Conservation (phyloP, 2,888 invertebrate genomes). For the Operophtera brumata region DNA sequence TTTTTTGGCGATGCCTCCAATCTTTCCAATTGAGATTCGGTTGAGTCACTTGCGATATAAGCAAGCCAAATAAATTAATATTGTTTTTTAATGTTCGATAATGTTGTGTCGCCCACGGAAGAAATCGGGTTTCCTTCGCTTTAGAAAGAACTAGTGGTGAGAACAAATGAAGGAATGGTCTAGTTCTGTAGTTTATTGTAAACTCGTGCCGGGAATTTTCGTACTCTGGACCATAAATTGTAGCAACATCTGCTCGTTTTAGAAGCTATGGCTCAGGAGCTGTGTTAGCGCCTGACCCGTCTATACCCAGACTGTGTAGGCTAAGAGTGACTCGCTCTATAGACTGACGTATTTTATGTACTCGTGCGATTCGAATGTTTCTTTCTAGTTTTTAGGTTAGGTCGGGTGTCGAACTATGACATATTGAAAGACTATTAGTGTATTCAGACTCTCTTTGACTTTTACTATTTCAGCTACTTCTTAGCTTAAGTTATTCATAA, state of each 20-base stretch:
- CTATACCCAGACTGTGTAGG: slow-evolving; percentile 68
- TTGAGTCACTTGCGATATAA: not conserved
- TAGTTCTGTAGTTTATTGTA: not conserved
- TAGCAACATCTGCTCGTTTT: not conserved
- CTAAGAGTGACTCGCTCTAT: slow-evolving; percentile 71
- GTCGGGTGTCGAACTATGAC: slow-evolving; percentile 29
- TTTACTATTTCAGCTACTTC: not conserved
- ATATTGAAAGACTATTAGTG: slow-evolving; percentile 8
- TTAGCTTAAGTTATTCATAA: too few relatives aligned
- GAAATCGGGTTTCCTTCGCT: slow-evolving; percentile 1
- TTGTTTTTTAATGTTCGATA: not conserved
- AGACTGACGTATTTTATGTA: slow-evolving; percentile 76
- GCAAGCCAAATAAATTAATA: not conserved
- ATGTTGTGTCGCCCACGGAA: slow-evolving; percentile 1
- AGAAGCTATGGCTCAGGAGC: slow-evolving; percentile 23
- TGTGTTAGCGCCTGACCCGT: slow-evolving; percentile 46
- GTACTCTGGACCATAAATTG: not conserved
- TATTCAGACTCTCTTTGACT: not conserved
- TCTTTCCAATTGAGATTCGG: slow-evolving; percentile 1
- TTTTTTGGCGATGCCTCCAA: slow-evolving; percentile 9
- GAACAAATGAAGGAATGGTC: not conserved
- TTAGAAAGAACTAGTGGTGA: not conserved
- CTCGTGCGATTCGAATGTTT: slow-evolving; percentile 72
- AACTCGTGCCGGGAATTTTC: not conserved
- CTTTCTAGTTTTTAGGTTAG: slow-evolving; percentile 59